Conservation (phyloP, 2,113 vertebrate species). For the Aix galericulata region DNA sequence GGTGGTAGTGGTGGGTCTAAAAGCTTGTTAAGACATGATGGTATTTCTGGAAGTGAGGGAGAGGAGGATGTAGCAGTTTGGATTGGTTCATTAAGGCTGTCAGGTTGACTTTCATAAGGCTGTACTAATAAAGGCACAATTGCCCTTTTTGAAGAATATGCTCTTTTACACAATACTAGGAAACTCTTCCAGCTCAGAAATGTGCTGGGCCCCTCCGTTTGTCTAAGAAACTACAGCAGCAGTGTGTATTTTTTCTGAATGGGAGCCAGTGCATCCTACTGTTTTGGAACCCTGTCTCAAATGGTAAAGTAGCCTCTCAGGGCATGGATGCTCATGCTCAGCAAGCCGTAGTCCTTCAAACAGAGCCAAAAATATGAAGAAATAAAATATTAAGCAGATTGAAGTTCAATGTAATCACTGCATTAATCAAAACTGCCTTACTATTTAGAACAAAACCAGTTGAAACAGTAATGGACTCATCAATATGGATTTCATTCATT, state of each 20-base stretch:
- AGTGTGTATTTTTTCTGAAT: neutral
- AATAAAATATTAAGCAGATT: neutral
- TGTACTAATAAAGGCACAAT: neutral
- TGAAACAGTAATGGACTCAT: neutral
- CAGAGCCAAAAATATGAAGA: neutral
- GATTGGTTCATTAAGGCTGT: neutral
- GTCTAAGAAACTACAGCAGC: neutral
- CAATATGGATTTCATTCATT: neutral
- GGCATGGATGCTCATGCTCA: neutral
- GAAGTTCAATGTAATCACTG: neutral
- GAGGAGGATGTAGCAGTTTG: neutral
- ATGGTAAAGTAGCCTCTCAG: neutral
- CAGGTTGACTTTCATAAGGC: neutral
- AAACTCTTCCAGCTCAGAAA: neutral
- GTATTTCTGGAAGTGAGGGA: neutral
- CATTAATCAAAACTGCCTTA: neutral
- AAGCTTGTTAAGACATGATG: neutral
- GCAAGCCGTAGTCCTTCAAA: neutral
- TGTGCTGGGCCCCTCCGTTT: neutral
- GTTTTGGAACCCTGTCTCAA: neutral
- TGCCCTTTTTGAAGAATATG: neutral
- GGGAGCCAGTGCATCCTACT: neutral
- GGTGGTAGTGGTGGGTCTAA: neutral
- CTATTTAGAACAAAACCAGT: neutral
- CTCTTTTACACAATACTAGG: neutral